Percentiles rank a stretch among this genome's conserved stretches.
Evolutionary conservation across 2,888 invertebrate genomes (phyloP).

Genomic region (Clusia tigrina): DNA sequence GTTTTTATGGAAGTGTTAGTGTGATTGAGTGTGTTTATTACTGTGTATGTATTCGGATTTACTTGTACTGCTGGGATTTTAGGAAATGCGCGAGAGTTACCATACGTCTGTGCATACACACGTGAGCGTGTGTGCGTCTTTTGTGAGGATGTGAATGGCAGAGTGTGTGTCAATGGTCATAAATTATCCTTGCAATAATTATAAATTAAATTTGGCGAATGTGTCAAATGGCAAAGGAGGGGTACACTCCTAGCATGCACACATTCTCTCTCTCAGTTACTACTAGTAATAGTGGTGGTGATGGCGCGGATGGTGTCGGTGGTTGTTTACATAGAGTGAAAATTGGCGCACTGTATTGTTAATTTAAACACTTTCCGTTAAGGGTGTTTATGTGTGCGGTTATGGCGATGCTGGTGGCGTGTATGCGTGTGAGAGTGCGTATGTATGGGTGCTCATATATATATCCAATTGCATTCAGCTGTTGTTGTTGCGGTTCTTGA

Average conservation of each 20-base stretch:
- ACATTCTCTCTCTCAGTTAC: too few species aligned
- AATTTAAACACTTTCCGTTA: constrained; percentile 4
- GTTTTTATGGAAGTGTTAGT: too few species aligned
- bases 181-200: constrained; percentile 56
- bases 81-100: neutral
- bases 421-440: constrained; percentile 16
- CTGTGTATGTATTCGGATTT: too few species aligned
- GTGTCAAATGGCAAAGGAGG: constrained; percentile 41
- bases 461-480: neutral
- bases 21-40: too few species aligned
- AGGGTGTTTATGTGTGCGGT: neutral
- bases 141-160: constrained; percentile 33
- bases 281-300: constrained; percentile 24
- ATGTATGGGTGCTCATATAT: neutral
- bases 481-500: neutral
- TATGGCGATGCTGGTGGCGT: neutral
- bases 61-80: neutral
- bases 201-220: constrained; percentile 54
- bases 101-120: neutral
- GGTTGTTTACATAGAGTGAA: neutral
- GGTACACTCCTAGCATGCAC: constrained; percentile 14
- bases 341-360: neutral
- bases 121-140: constrained; percentile 19
- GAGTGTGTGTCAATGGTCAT: constrained; percentile 54
- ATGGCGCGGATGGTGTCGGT: constrained; percentile 4